A percentile compares a stretch with the other conserved stretches of the same genome.
Evolutionary conservation across 1,140 invertebrate species (phyloP).

Genomic region (Callitettix versicolor): DNA sequence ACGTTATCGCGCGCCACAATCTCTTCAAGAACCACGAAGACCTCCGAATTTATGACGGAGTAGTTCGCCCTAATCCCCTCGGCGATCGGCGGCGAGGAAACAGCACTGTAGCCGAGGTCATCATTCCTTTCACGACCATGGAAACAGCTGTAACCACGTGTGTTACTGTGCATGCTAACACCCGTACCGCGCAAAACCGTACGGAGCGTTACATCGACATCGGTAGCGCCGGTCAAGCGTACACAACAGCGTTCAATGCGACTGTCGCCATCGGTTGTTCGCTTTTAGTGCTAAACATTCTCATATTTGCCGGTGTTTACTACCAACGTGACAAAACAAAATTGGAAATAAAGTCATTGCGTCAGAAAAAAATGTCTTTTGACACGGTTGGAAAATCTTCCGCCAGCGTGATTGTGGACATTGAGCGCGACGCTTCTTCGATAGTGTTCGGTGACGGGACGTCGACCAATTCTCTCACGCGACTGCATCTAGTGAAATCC

Average conservation of each 20-base stretch:
- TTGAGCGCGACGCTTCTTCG: slow-evolving; percentile 59
- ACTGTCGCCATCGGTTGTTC: slow-evolving; percentile 83
- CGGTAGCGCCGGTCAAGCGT: slow-evolving; percentile 61
- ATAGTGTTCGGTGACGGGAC: slow-evolving; percentile 46
- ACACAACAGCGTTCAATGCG: slow-evolving; percentile 71
- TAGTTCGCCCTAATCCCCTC: slow-evolving; percentile 66
- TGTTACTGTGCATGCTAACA: slow-evolving; percentile 20
- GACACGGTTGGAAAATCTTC: slow-evolving; percentile 16
- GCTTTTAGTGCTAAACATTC: slow-evolving; percentile 61
- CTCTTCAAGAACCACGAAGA: slow-evolving; percentile 73
- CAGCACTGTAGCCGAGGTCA: slow-evolving; percentile 25
- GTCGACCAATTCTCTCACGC: slow-evolving; percentile 25
- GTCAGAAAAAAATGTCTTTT: slow-evolving; percentile 23
- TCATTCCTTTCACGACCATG: slow-evolving; percentile 40
- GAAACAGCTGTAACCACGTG: slow-evolving; percentile 34
- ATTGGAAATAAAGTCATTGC: slow-evolving; percentile 29
- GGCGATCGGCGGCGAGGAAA: slow-evolving; percentile 17
- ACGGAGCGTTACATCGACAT: slow-evolving; percentile 58
- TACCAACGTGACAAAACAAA: slow-evolving; percentile 79
- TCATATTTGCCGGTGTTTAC: slow-evolving; percentile 89
- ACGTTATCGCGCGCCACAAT: slow-evolving; percentile 71
- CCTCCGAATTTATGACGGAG: slow-evolving; percentile 66
- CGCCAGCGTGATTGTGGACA: slow-evolving; percentile 60
- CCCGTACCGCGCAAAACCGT: slow-evolving; percentile 31
- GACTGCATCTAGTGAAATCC: slow-evolving; percentile 41